These are phyloP conservation scores for Musca domestica DNA, from an alignment of 1,140 invertebrate genomes.

Conservation along the genomic window DNA sequence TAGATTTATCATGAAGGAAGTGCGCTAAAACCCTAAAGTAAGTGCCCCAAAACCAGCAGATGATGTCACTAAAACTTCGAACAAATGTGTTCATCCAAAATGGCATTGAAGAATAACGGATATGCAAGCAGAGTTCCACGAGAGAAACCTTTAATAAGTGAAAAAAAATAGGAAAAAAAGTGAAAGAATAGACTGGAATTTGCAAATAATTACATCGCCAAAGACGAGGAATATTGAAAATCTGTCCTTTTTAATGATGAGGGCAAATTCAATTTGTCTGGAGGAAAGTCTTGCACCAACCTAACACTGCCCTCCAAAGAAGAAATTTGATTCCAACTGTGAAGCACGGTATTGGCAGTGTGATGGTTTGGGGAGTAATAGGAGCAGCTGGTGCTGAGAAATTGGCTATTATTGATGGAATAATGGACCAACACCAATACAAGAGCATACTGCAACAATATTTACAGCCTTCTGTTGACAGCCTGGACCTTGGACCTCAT, in stretches of 20 bases:
- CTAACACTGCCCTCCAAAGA: neutral
- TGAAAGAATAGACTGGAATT: too few relatives aligned
- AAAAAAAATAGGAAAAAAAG: too few relatives aligned
- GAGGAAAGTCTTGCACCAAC: slow-evolving; percentile 1
- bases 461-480: slow-evolving; percentile 27
- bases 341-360: slow-evolving; percentile 44
- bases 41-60: neutral
- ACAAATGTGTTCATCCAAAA: neutral
- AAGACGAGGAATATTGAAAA: slow-evolving; percentile 18
- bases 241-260: slow-evolving; percentile 35
- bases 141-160: neutral
- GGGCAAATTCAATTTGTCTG: slow-evolving; percentile 34
- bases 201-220: slow-evolving; percentile 27
- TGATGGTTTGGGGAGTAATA: slow-evolving; percentile 50
- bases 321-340: slow-evolving; percentile 42
- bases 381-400: slow-evolving; percentile 33
- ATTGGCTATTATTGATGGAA: slow-evolving; percentile 34
- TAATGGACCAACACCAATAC: slow-evolving; percentile 27
- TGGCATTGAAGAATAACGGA: neutral
- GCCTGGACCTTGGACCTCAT: slow-evolving; percentile 24
- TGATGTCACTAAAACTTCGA: neutral
- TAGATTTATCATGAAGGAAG: neutral
- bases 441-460: slow-evolving; percentile 32
- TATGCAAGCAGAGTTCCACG: neutral
- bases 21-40: neutral